Evolutionary conservation across 2,888 invertebrate genomes (phyloP).

Genomic region (Tiphia femorata): DNA sequence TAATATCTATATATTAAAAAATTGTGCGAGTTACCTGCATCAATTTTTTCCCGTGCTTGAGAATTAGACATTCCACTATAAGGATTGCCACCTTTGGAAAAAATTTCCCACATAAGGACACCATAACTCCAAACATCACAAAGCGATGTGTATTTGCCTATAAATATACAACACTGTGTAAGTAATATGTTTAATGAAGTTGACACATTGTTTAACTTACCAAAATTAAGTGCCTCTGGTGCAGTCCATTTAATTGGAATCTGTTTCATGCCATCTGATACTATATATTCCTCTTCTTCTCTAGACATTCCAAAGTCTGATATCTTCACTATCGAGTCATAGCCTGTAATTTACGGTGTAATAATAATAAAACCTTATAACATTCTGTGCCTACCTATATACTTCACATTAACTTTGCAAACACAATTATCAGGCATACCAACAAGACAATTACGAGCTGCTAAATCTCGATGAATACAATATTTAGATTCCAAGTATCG

Average conservation of each 20-base stretch:
- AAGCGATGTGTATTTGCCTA: conserved; percentile 92
- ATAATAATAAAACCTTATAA: conserved; percentile 3
- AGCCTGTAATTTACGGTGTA: conserved; percentile 69
- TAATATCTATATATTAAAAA: background rate
- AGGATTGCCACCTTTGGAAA: conserved; percentile 92
- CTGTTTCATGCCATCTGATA: conserved; percentile 98
- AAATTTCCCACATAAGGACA: conserved; percentile 96
- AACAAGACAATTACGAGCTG: conserved; percentile 93
- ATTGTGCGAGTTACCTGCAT: conserved; percentile 77
- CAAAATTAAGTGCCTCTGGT: conserved; percentile 95
- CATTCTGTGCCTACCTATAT: too few species aligned
- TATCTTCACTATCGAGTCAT: conserved; percentile 92
- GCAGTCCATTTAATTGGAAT: conserved; percentile 99
- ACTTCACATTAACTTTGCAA: too few species aligned
- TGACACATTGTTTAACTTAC: conserved; percentile 68
- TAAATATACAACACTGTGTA: background rate
- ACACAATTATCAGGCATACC: too few species aligned
- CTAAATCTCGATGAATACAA: conserved; percentile 96
- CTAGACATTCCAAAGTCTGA: conserved; percentile 99
- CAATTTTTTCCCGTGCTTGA: conserved; percentile 93
- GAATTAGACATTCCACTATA: conserved; percentile 95
- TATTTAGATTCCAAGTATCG: conserved; percentile 94
- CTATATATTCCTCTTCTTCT: conserved; percentile 96
- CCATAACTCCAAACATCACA: conserved; percentile 99
- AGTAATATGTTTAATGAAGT: conserved; percentile 4